Conservation (phyloP, 2,797 vertebrate genomes). For the Alectoris magna region DNA sequence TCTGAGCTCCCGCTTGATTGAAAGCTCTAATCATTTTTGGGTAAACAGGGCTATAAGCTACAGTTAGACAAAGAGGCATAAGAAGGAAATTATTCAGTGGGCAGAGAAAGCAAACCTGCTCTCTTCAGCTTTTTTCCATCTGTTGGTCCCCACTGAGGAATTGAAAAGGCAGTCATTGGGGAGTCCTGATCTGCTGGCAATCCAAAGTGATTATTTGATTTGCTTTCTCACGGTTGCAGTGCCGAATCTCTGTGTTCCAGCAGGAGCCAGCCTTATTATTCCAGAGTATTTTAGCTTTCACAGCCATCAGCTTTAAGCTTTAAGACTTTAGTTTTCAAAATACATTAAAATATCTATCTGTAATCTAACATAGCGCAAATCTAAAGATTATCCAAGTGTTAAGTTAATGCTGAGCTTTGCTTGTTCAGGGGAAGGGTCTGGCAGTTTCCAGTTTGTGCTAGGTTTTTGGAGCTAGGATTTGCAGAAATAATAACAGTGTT, state of each 20-base stretch:
- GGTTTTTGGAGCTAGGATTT: not conserved
- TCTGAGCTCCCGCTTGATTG: not conserved
- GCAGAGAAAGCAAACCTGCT: conserved; percentile 17
- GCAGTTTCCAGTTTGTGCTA: not conserved
- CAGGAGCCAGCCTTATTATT: conserved; percentile 22
- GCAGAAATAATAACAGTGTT: conserved; percentile 22
- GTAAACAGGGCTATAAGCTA: conserved; percentile 23
- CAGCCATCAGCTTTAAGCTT: not conserved
- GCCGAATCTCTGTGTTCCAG: not conserved
- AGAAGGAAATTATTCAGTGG: not conserved
- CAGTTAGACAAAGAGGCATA: conserved; percentile 15
- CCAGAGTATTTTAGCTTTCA: not conserved
- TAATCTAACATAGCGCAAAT: not conserved
- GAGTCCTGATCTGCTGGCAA: conserved; percentile 19
- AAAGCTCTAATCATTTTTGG: conserved; percentile 20
- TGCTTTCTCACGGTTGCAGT: not conserved
- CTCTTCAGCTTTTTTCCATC: conserved; percentile 34
- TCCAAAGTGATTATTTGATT: conserved; percentile 31
- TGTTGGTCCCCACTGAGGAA: conserved; percentile 45
- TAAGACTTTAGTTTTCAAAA: conserved; percentile 18
- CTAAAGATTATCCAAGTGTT: conserved; percentile 2
- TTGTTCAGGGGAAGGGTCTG: not conserved
- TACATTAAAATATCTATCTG: not conserved
- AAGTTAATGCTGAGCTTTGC: not conserved
- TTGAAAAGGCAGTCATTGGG: conserved; percentile 11